Percentiles rank a stretch among this genome's conserved stretches.
Conservation (phyloP, 2,888 invertebrate genomes). For the Nysson spinosus region DNA sequence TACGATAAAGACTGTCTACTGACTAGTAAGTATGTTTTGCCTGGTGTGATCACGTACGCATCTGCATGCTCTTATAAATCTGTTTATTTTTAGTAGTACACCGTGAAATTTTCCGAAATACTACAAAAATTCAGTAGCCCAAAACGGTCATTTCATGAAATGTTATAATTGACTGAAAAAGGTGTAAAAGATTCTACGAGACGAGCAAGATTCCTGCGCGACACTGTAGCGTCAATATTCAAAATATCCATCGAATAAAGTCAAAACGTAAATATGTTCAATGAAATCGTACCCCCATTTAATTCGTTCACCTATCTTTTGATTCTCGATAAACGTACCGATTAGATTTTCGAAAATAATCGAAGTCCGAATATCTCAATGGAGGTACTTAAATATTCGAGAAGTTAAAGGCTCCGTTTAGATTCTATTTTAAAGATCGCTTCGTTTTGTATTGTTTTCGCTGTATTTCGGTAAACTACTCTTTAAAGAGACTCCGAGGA, state of each 20-base stretch:
- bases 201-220: not conserved
- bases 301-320: constrained; percentile 32
- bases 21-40: constrained; percentile 68
- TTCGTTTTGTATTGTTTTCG: too few species aligned
- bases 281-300: constrained; percentile 17
- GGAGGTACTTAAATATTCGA: not conserved
- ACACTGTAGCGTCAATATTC: constrained; percentile 10
- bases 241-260: constrained; percentile 19
- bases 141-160: constrained; percentile 29
- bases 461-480: too few species aligned
- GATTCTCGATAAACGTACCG: constrained; percentile 23
- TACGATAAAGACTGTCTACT: constrained; percentile 49
- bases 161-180: constrained; percentile 10
- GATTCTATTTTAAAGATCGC: too few species aligned
- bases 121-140: too few species aligned
- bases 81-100: constrained; percentile 68
- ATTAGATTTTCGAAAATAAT: constrained; percentile 7
- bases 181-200: not conserved
- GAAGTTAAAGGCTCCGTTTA: too few species aligned
- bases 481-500: too few species aligned
- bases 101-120: constrained; percentile 51
- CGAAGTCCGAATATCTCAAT: not conserved
- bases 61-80: constrained; percentile 56
- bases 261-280: constrained; percentile 33
- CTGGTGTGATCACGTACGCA: constrained; percentile 54